phyloP scores from a whole-genome alignment of 2,797 vertebrate species.

The Lycodopsis pacificus region DNA sequence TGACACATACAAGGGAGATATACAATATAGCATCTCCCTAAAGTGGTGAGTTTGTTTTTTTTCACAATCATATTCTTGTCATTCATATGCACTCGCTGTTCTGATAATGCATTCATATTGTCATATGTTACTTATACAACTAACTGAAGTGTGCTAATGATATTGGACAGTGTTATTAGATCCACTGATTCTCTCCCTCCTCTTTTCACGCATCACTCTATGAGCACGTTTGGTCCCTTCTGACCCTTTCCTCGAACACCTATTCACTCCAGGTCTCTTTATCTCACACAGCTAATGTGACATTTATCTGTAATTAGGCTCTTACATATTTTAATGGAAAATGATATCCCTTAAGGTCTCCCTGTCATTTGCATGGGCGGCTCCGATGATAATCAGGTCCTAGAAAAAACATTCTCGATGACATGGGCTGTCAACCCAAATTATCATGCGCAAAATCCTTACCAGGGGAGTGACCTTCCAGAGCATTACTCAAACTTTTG shows the following conservation, averaged over 20 bases:
- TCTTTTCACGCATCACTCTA: constrained; percentile 21
- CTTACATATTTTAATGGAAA: constrained; percentile 85
- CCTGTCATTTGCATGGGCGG: constrained; percentile 85
- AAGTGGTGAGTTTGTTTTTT: background rate
- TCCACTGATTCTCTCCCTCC: constrained; percentile 17
- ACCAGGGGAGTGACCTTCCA: constrained; percentile 79
- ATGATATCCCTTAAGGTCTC: constrained; percentile 86
- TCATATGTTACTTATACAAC: constrained; percentile 53
- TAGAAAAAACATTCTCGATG: constrained; percentile 77
- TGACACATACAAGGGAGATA: background rate
- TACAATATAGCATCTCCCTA: background rate
- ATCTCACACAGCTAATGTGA: constrained; percentile 81
- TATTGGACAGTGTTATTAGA: constrained; percentile 58
- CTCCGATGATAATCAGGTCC: constrained; percentile 83
- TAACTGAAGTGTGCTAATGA: constrained; percentile 53
- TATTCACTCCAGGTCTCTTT: constrained; percentile 75
- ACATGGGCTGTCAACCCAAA: constrained; percentile 82
- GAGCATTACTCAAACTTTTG: constrained; percentile 55
- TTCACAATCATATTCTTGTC: background rate
- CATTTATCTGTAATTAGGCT: constrained; percentile 87
- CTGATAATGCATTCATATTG: constrained; percentile 25
- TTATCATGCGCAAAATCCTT: constrained; percentile 77
- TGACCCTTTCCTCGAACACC: constrained; percentile 49
- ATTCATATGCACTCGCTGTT: background rate
- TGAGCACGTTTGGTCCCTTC: constrained; percentile 30